A percentile compares a stretch with the other conserved stretches of the same genome.
These are phyloP conservation scores for Eupithecia abbreviata DNA, from an alignment of 2,888 invertebrate genomes.

Conservation along the genomic window DNA sequence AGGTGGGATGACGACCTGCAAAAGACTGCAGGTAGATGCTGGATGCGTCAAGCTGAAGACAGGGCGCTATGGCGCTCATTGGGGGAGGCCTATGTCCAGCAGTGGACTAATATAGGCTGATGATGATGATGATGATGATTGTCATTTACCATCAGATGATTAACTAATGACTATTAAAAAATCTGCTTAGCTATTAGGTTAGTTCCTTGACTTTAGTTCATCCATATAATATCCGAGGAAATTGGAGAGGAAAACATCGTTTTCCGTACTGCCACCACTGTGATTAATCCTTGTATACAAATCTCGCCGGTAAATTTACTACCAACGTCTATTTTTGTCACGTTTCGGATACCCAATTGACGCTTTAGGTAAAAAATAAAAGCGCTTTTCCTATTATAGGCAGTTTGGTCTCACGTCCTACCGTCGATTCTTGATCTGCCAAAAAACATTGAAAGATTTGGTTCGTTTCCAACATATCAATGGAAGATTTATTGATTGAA, in stretches of 20 bases:
- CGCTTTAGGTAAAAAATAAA: background rate
- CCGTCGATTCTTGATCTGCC: background rate
- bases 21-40: too few species aligned
- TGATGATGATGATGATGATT: too few species aligned
- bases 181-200: background rate
- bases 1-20: too few species aligned
- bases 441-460: slow-evolving; percentile 2
- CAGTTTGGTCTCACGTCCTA: background rate
- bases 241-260: slow-evolving; percentile 49
- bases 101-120: too few species aligned
- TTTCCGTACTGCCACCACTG: slow-evolving; percentile 57
- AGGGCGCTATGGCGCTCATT: too few species aligned
- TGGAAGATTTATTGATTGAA: background rate
- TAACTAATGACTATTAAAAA: too few species aligned
- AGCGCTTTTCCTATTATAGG: background rate
- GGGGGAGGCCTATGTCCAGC: too few species aligned
- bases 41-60: too few species aligned
- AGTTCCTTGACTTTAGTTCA: slow-evolving; percentile 1
- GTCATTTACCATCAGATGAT: too few species aligned
- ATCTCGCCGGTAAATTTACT: slow-evolving; percentile 42
- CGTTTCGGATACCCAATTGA: slow-evolving; percentile 4
- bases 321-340: background rate
- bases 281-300: slow-evolving; percentile 74
- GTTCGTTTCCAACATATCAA: slow-evolving; percentile 9
- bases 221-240: slow-evolving; percentile 61